phyloP scores from a whole-genome alignment of 2,113 vertebrate genomes.

The Antigone vipio region DNA sequence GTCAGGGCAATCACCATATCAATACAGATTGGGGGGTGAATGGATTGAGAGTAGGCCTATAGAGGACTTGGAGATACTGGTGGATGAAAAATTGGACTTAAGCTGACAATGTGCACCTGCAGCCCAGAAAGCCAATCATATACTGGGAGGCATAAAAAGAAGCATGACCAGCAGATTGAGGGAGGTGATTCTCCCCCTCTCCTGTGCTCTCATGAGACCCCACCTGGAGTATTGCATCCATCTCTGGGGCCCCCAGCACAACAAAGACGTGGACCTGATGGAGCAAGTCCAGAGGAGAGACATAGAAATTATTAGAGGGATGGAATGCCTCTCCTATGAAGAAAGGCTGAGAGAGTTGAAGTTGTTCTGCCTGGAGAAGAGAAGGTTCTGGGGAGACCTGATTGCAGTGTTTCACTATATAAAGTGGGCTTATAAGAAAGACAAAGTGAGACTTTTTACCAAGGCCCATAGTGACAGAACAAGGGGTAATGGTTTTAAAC shows the following conservation, averaged over 20 bases:
- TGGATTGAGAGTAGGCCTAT: background rate
- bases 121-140: background rate
- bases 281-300: background rate
- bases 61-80: background rate
- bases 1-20: background rate
- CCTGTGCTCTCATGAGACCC: accelerated
- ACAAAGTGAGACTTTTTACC: no score
- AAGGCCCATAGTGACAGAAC: background rate
- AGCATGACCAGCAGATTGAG: accelerated
- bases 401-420: background rate
- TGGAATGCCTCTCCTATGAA: background rate
- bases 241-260: no score
- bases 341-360: background rate
- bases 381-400: background rate
- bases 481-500: background rate
- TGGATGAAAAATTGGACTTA: background rate
- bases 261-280: background rate
- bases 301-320: background rate
- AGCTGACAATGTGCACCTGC: accelerated
- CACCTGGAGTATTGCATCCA: background rate
- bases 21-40: accelerated
- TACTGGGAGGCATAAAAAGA: background rate
- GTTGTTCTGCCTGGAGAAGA: background rate
- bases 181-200: background rate
- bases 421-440: background rate